Conservation (phyloP, 2,113 vertebrate genomes). For the Enhydra lutris region DNA sequence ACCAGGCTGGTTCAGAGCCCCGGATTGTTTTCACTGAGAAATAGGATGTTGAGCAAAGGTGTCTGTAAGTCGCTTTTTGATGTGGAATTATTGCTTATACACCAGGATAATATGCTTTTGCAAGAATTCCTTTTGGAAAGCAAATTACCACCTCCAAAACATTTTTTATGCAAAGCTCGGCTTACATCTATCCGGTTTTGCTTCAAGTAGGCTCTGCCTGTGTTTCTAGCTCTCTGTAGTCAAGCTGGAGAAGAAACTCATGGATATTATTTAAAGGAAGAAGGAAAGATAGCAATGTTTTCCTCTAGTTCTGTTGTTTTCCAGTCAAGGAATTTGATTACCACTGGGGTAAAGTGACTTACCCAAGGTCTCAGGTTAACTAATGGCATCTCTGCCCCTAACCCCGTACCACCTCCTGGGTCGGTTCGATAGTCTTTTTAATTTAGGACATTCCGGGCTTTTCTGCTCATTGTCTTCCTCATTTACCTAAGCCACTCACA, state of each 20-base stretch:
- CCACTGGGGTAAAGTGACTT: not conserved
- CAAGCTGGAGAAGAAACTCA: not conserved
- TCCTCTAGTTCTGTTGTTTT: not conserved
- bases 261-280: not conserved
- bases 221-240: not conserved
- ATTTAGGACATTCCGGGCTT: conserved; percentile 32
- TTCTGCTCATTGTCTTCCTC: conserved; percentile 22
- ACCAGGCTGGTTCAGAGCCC: not conserved
- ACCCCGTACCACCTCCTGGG: not conserved
- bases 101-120: not conserved
- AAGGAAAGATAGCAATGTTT: not conserved
- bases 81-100: not conserved
- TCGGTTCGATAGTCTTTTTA: not conserved
- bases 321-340: not conserved
- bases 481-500: conserved; percentile 54
- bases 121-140: not conserved
- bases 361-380: not conserved
- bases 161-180: not conserved
- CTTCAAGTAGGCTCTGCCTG: not conserved
- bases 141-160: not conserved
- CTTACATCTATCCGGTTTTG: not conserved
- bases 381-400: not conserved
- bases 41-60: not conserved
- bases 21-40: not conserved
- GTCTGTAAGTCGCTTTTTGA: not conserved